phyloP scores from a whole-genome alignment of 2,888 invertebrate genomes.

The Eupithecia inturbata region DNA sequence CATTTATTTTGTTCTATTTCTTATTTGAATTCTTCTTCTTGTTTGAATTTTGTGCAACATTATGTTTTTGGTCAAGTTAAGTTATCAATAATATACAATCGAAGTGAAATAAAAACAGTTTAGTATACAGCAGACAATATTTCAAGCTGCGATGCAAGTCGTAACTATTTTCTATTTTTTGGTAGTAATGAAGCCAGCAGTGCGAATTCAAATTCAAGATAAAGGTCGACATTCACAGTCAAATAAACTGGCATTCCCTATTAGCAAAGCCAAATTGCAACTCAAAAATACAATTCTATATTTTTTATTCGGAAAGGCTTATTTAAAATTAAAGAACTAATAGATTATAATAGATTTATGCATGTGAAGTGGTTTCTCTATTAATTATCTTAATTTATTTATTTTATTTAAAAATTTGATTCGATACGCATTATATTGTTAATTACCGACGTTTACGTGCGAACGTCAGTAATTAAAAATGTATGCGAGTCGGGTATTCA shows the following conservation, averaged over 20 bases:
- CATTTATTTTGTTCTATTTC: not conserved
- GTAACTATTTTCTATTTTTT: not conserved
- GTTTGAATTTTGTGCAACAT: not conserved
- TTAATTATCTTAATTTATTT: too few relatives aligned
- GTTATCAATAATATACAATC: not conserved
- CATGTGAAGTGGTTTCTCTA: too few relatives aligned
- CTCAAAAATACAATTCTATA: too few relatives aligned
- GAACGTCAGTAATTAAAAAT: too few relatives aligned
- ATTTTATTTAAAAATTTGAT: too few relatives aligned
- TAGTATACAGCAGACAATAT: not conserved
- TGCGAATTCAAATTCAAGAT: slow-evolving; percentile 13
- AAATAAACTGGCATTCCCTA: not conserved
- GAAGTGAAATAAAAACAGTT: not conserved
- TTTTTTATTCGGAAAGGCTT: too few relatives aligned
- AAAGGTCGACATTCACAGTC: not conserved
- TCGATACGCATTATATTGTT: too few relatives aligned
- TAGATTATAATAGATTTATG: too few relatives aligned
- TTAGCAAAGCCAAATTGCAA: not conserved
- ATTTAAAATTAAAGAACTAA: too few relatives aligned
- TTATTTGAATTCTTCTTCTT: not conserved
- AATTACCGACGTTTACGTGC: too few relatives aligned
- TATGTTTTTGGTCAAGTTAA: not conserved
- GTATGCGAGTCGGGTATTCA: too few relatives aligned
- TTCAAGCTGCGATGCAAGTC: not conserved
- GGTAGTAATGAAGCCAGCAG: slow-evolving; percentile 1